Evolutionary conservation across 92 coral and sea anemone genomes (phyloP).

Genomic region (Porites lobata): DNA sequence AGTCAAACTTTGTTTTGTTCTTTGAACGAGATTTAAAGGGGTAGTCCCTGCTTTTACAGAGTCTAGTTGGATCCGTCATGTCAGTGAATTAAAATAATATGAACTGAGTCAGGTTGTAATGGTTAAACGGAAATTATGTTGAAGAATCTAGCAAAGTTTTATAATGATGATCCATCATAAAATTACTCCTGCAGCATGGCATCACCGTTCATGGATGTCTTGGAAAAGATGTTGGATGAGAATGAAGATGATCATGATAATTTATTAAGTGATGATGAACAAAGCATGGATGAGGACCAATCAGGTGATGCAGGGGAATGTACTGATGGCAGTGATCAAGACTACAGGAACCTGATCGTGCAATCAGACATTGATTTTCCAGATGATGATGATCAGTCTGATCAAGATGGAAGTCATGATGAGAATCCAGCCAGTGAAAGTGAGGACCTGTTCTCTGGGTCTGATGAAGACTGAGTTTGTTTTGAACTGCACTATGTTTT

Average conservation of each 20-base stretch:
- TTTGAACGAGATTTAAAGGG: too few species aligned
- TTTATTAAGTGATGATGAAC: not conserved
- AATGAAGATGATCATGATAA: not conserved
- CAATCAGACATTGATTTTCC: not conserved
- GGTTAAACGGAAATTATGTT: too few species aligned
- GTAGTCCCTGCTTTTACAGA: too few species aligned
- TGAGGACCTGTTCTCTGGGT: not conserved
- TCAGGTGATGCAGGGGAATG: not conserved
- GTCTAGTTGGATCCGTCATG: too few species aligned
- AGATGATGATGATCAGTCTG: not conserved
- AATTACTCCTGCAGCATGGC: constrained; percentile 1
- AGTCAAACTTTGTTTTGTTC: too few species aligned
- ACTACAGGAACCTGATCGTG: not conserved
- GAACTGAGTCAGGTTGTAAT: too few species aligned
- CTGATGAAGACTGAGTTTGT: not conserved
- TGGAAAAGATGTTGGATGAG: constrained; percentile 12
- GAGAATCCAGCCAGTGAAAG: not conserved
- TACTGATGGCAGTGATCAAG: not conserved
- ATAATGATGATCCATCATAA: too few species aligned
- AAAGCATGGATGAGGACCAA: not conserved
- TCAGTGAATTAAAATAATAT: too few species aligned
- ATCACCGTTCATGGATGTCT: constrained; percentile 2
- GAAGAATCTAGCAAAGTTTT: too few species aligned
- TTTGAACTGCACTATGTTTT: too few species aligned
- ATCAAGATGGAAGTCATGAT: not conserved